Evolutionary conservation across 2,113 vertebrate genomes (phyloP).

Genomic region (Leiothrix lutea): DNA sequence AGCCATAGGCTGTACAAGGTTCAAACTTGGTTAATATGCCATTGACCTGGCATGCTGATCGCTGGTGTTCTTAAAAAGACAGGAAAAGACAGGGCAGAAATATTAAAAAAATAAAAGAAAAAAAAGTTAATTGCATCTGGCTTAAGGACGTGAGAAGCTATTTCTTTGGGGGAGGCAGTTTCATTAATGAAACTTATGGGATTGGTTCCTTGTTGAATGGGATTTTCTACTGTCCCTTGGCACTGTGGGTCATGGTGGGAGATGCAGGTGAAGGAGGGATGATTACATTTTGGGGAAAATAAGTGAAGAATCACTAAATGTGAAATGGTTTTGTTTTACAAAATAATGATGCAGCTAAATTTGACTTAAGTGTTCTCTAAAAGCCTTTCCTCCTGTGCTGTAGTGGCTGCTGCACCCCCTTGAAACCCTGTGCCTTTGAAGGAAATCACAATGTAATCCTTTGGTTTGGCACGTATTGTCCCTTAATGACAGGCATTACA

Average conservation of each 20-base stretch:
- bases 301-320: neutral
- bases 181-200: neutral
- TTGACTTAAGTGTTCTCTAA: neutral
- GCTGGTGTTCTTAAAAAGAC: neutral
- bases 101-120: neutral
- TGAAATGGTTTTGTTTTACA: neutral
- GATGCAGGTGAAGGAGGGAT: neutral
- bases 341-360: neutral
- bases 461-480: constrained; percentile 43
- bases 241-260: neutral
- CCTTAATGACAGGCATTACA: constrained; percentile 65
- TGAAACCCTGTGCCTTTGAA: neutral
- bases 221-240: neutral
- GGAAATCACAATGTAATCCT: constrained; percentile 61
- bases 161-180: neutral
- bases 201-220: neutral
- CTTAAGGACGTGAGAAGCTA: neutral
- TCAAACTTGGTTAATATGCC: neutral
- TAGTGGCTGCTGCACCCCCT: neutral
- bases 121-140: neutral
- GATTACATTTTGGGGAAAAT: neutral
- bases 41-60: neutral
- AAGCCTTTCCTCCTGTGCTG: neutral
- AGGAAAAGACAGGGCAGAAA: neutral
- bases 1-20: neutral